Evolutionary conservation across 2,888 invertebrate species (phyloP), one percentile per base, ranked within the genome.

Genomic region (Rambutsinella grinnellia): DNA sequence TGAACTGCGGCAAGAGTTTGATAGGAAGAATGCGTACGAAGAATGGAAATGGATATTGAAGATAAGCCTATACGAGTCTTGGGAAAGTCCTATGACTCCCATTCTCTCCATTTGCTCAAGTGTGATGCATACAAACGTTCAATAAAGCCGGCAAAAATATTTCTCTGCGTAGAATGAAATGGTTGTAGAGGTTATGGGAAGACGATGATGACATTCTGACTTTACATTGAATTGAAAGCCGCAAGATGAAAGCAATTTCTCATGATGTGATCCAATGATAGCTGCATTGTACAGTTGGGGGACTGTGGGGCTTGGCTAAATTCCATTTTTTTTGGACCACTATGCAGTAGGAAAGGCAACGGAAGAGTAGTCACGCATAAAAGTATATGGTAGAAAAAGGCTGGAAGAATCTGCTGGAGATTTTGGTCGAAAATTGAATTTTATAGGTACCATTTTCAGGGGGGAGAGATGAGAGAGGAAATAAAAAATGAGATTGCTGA

Each of bases 71-170:
- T 36, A 13, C 36, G 5, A 8, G 36, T 36, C 6, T 36, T 5
- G 68, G 61, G 44, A 61, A 68, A 69, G 23, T 60, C 61, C 61
- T 17, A 26, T 69, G 69, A 61, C 36, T 36, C 36, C 36, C 36
- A 36, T 36, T 36, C 13, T 5, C 36, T 36, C 13, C 36, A 5
- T 36, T 36, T 5, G 36, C 5, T 36, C 5, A 36, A 36, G 36
- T 36, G 46, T 24, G 60, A 61, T 47, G 47, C 47, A 47, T 61
- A 61, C 60, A 61, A 61, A 47, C 60, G 47, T 44, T 46, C 23
- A n/a, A 46, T 46, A 61, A 24, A 46, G 46, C 6, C 13, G 36
- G 36, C 36, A 36, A 36, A 36, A 5, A 13, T 36, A 36, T 13
- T 36, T 36, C 13, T 36, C 13, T 36, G 36, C 36, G 36, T 36